A percentile compares a stretch with the other conserved stretches of the same genome.
These are phyloP conservation scores for Bostrychus sinensis DNA, from an alignment of 2,113 vertebrate genomes.

Conservation along the genomic window DNA sequence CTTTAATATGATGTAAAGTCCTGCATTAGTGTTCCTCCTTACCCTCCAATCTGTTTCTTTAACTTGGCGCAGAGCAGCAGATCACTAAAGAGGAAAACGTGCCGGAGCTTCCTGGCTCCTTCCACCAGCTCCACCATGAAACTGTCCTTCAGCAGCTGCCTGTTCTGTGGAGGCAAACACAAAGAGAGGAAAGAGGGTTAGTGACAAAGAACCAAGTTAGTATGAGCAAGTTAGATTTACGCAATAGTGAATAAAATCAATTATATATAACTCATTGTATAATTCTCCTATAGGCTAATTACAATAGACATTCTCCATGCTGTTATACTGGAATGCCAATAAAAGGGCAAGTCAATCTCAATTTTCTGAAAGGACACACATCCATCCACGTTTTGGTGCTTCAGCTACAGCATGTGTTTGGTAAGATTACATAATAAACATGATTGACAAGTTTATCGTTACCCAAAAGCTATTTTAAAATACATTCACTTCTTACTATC, in stretches of 20 bases:
- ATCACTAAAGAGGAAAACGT: constrained; percentile 96
- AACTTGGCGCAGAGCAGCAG: constrained; percentile 97
- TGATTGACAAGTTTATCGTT: background rate
- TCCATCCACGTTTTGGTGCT: background rate
- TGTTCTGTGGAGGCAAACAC: constrained; percentile 78
- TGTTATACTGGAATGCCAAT: too few relatives aligned
- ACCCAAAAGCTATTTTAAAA: background rate
- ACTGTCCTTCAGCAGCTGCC: constrained; percentile 96
- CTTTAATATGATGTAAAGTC: background rate
- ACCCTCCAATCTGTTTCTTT: constrained; percentile 98
- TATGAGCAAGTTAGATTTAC: too few relatives aligned
- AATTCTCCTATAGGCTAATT: too few relatives aligned
- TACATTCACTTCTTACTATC: background rate
- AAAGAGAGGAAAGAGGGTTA: constrained; percentile 5
- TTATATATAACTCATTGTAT: too few relatives aligned
- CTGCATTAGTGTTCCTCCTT: constrained; percentile 43
- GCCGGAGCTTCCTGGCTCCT: constrained; percentile 93
- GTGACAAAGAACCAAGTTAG: constrained; percentile 9
- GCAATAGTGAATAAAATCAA: too few relatives aligned
- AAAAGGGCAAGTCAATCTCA: background rate
- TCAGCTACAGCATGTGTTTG: background rate
- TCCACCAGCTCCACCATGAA: constrained; percentile 99
- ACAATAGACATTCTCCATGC: too few relatives aligned
- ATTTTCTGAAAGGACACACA: background rate
- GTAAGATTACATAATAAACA: too few relatives aligned